Evolutionary conservation across 2,888 invertebrate species (phyloP).

Genomic region (Lobophora halterata): DNA sequence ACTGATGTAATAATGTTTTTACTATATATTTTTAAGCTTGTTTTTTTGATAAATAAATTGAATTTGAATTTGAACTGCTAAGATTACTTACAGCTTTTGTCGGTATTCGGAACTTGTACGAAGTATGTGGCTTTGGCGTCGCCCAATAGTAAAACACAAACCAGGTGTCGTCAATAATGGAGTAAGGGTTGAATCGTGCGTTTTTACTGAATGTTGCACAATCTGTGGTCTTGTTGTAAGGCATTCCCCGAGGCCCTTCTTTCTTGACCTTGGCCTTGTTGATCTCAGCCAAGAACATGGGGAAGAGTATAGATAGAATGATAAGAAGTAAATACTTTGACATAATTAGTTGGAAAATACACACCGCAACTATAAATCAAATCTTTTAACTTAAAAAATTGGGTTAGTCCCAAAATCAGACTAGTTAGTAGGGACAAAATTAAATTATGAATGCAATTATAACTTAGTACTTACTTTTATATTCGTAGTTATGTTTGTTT

Average conservation of each 20-base stretch:
- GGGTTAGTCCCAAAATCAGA: too few relatives aligned
- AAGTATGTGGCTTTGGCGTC: conserved; percentile 4
- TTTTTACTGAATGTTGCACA: conserved; percentile 49
- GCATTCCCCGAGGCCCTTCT: conserved; percentile 35
- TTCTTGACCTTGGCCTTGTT: conserved; percentile 5
- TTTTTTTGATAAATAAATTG: too few relatives aligned
- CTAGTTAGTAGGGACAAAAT: too few relatives aligned
- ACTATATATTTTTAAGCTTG: too few relatives aligned
- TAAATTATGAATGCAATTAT: too few relatives aligned
- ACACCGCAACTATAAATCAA: too few relatives aligned
- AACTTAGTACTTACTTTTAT: too few relatives aligned
- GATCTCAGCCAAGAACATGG: conserved; percentile 5
- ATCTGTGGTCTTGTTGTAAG: conserved; percentile 35
- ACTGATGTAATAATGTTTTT: too few relatives aligned
- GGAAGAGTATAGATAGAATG: conserved; percentile 1
- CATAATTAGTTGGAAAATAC: too few relatives aligned
- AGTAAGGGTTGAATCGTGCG: conserved; percentile 54
- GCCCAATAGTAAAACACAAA: conserved; percentile 58
- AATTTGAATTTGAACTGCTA: background rate
- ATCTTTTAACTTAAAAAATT: too few relatives aligned
- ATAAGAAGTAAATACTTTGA: too few relatives aligned
- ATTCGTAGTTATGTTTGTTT: too few relatives aligned
- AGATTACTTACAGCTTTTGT: conserved; percentile 40
- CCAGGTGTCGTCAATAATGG: conserved; percentile 47
- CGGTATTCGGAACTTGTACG: conserved; percentile 42